Base-by-base conservation (phyloP, 2,797 vertebrate species). In the Sebastes steindachneri region DNA sequence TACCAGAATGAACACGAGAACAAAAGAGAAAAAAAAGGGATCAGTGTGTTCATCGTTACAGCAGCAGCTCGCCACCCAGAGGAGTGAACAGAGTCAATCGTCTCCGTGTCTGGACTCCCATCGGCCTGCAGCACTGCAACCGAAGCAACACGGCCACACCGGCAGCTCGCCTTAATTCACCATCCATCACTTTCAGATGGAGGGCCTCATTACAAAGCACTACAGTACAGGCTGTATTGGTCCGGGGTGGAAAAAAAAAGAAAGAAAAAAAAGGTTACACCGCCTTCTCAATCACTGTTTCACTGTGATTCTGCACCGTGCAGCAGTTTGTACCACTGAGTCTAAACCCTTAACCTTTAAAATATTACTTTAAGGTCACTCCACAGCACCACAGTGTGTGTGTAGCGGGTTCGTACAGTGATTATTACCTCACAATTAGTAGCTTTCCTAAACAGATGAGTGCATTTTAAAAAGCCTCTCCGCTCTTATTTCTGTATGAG, bases 131-230 rank as follows among this genome's bases (percentile, higher is more conserved):
- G 89, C 68, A 11, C 69, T 77, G 86, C 80, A 80, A 75, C 77
- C 71, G 63, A 64, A 89, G 81, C 84, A 88, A 76, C 84, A 54
- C 25, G 59, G 64, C 88, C 80, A 69, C 88, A 78, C 81, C 73
- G 28, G 80, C 35, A 73, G 84, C 87, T 80, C 57, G 54, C 87
- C 82, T 79, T 88, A 90, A 87, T 89, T 91, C 89, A 53, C 92
- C 93, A 93, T 94, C 93, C 88, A 94, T 94, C 93, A 94, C 88
- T 77, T 85, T 92, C 87, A 88, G 62, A 80, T 29, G 69, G 74
- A 73, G 83, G 60, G 80, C 68, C 88, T 89, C 87, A 92, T 93
- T 93, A 93, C 86, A 72, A 68, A 87, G 80, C 84, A 79, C 81
- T 75, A 85, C 86, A 81, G 83, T 76, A 75, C 35, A 31, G 67